Evolutionary conservation across 2,113 vertebrate species (phyloP).

Genomic region (Struthidea cinerea): DNA sequence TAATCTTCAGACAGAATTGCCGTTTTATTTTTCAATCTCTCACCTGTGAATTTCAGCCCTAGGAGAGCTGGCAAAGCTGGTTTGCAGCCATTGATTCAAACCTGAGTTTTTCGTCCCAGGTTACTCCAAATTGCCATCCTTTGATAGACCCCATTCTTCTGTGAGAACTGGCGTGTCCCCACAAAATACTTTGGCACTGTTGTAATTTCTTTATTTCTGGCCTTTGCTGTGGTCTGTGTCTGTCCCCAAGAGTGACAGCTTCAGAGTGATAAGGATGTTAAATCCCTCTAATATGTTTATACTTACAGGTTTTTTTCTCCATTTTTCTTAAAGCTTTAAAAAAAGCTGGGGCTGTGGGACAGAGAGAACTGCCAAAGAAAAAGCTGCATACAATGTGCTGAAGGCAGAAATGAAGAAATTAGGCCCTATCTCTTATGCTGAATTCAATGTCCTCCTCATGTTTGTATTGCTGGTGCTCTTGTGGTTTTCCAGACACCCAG

Average conservation of each 20-base stretch:
- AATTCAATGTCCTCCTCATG: slow-evolving; percentile 83
- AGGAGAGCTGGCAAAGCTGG: background rate
- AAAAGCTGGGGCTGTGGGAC: slow-evolving; percentile 81
- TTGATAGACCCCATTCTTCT: background rate
- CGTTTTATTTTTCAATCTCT: background rate
- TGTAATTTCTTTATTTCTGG: background rate
- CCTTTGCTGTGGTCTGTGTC: background rate
- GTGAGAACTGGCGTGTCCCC: background rate
- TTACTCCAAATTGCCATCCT: background rate
- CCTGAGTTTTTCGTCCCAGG: background rate
- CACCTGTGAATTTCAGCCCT: background rate
- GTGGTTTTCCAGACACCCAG: slow-evolving; percentile 93
- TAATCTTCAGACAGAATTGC: background rate
- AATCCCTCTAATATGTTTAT: background rate
- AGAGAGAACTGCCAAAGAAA: slow-evolving; percentile 75
- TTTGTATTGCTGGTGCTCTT: slow-evolving; percentile 84
- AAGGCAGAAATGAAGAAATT: slow-evolving; percentile 81
- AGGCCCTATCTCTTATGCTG: slow-evolving; percentile 87
- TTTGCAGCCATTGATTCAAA: background rate
- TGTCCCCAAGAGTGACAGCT: background rate
- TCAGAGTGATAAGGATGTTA: background rate
- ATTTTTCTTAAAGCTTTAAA: slow-evolving; percentile 74
- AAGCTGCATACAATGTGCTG: slow-evolving; percentile 77
- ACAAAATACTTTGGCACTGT: background rate
- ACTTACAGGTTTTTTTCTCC: background rate